Evolutionary conservation across 1,140 invertebrate genomes (phyloP).

Genomic region (Microplitis mediator): DNA sequence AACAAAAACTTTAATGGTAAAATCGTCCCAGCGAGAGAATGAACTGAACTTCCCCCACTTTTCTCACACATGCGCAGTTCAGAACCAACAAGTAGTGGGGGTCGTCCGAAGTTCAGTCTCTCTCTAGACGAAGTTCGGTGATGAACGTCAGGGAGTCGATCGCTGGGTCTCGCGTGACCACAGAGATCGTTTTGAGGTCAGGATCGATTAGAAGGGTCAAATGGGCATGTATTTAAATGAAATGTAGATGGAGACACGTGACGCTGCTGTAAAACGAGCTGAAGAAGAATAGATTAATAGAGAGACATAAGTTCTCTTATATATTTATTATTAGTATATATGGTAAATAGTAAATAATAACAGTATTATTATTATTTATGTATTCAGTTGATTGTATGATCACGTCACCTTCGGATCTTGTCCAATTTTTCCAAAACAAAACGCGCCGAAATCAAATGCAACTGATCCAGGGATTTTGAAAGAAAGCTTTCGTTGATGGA

Average conservation of each 20-base stretch:
- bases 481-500: conserved; percentile 54
- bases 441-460: conserved; percentile 63
- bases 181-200: too few species aligned
- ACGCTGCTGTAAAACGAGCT: not conserved
- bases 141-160: too few species aligned
- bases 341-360: not conserved
- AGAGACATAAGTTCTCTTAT: not conserved
- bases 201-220: too few species aligned
- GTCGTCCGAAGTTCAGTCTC: too few species aligned
- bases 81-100: too few species aligned
- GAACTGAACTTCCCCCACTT: too few species aligned
- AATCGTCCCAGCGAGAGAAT: too few species aligned
- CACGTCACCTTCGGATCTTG: conserved; percentile 59
- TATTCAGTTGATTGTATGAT: conserved; percentile 25
- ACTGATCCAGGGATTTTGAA: conserved; percentile 63
- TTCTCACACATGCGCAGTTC: too few species aligned
- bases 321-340: not conserved
- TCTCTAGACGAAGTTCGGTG: too few species aligned
- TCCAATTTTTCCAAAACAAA: conserved; percentile 63
- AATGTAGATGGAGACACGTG: not conserved
- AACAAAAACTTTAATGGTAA: too few species aligned
- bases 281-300: not conserved
- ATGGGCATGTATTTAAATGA: too few species aligned
- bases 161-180: too few species aligned
- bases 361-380: conserved; percentile 9